Base-by-base conservation (phyloP, 2,888 invertebrate species). In the Sipha maydis region DNA sequence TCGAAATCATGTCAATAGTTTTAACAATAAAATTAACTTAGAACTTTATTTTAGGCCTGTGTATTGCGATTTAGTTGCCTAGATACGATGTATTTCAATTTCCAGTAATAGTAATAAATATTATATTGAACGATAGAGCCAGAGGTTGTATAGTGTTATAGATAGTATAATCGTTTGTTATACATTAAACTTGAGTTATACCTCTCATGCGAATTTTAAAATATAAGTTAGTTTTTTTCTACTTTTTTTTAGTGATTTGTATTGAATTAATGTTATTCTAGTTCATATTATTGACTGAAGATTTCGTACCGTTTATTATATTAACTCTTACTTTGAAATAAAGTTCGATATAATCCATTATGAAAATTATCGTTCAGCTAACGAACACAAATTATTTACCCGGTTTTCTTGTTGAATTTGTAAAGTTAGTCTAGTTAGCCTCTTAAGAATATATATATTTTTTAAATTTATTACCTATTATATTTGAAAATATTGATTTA, bases 181-280 rank as follows among this genome's bases (percentile, higher is more conserved):
- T 82, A 38, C 88, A 75, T 82, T 88, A 82, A 88, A 88, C 88
- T 88, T 82, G 67, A 48, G 17, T 21, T 80, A 67, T 85, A 85
- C 48, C 25, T 34, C 77, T 34, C 54, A 77, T 41, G 17, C 25
- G 19, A 9, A 78, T 9, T 34, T 78, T 75, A 48, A 78, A 85
- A 84, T 76, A 76, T 41, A 31, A 80, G 41, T 80, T 28, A 19
- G 28, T 38, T 34, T 41, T n/a, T 41, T 48, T 48, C n/a, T 1
- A 67, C 19, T 17, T 0, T 14, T 79, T 48, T 48, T 7, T 14
- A 28, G 69, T 28, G 9, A 11, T 69, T 28, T 21, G n/a, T 28
- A 28, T 69, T 48, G 14, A 14, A 69, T 9, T 28, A 83, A 48
- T 69, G 28, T 82, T 19, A 21, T 11, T 48, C 2, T 41, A 41